Evolutionary conservation across 2,113 vertebrate species (phyloP).

Genomic region (Silurus asotus): DNA sequence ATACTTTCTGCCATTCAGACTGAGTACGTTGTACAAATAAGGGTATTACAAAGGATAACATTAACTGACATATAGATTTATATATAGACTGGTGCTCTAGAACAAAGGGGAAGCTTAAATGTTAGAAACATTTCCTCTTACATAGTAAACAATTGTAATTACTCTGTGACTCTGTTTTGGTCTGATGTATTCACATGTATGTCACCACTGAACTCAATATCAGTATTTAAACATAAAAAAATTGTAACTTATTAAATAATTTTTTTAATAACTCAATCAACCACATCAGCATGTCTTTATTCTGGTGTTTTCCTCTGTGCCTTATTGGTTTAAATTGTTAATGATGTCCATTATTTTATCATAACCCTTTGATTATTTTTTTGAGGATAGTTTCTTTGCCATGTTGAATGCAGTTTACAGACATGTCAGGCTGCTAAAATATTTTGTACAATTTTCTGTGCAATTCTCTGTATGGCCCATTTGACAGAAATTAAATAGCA

Average conservation of each 20-base stretch:
- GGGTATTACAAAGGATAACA: not conserved
- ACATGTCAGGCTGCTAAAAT: not conserved
- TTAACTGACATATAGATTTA: not conserved
- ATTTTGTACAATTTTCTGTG: not conserved
- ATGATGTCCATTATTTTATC: not conserved
- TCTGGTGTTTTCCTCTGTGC: not conserved
- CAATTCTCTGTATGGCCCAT: not conserved
- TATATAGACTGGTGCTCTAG: not conserved
- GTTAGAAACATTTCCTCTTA: slow-evolving; percentile 3
- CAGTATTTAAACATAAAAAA: not conserved
- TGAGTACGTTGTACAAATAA: not conserved
- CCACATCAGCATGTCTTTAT: not conserved
- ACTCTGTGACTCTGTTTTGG: not conserved
- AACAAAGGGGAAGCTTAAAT: slow-evolving; percentile 33
- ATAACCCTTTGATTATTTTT: not conserved
- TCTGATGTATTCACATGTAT: not conserved
- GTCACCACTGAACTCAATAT: not conserved
- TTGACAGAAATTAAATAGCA: not conserved
- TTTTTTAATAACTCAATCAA: not conserved
- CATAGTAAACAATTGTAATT: slow-evolving; percentile 21
- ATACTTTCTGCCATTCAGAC: not conserved
- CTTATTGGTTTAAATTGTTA: not conserved
- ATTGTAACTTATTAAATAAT: not conserved
- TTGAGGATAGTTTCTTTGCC: not conserved
- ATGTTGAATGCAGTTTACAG: not conserved